Conservation (phyloP, 2,113 vertebrate genomes). For the Maccullochella peelii region DNA sequence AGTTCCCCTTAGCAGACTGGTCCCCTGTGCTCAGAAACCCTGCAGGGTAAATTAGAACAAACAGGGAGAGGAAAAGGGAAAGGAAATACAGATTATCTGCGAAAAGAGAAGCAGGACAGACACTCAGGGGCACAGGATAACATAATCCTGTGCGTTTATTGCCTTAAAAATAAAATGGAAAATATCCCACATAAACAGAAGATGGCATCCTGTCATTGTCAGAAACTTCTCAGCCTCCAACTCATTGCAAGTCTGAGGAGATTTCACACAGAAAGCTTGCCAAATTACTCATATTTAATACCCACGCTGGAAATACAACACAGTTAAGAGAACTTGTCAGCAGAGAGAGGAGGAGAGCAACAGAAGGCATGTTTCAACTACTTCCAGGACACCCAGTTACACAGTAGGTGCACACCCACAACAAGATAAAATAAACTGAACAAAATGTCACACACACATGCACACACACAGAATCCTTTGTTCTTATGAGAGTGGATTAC, state of each 20-base stretch:
- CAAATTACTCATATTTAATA: conserved; percentile 71
- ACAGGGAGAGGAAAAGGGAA: conserved; percentile 43
- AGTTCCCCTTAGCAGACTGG: conserved; percentile 99
- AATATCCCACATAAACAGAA: conserved; percentile 49
- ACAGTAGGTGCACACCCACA: conserved; percentile 75
- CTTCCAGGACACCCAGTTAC: conserved; percentile 68
- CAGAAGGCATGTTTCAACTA: conserved; percentile 76
- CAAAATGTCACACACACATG: conserved; percentile 44
- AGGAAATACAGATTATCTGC: conserved; percentile 38
- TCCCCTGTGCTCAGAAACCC: conserved; percentile 98
- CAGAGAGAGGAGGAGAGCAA: conserved; percentile 61
- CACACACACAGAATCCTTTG: conserved; percentile 22
- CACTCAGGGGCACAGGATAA: conserved; percentile 26
- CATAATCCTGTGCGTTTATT: conserved; percentile 14
- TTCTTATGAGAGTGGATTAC: conserved; percentile 36
- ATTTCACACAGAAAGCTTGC: conserved; percentile 63
- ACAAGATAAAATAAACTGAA: conserved; percentile 71
- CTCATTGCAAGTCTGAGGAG: conserved; percentile 57
- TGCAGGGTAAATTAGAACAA: conserved; percentile 78
- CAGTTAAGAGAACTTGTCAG: conserved; percentile 64
- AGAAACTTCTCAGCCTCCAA: conserved; percentile 55
- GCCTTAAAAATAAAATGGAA: background rate
- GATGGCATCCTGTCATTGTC: conserved; percentile 61
- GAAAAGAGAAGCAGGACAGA: conserved; percentile 21
- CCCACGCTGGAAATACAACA: conserved; percentile 63